Base-by-base conservation (phyloP, 2,113 vertebrate genomes). In the Megaceryle torquata region DNA sequence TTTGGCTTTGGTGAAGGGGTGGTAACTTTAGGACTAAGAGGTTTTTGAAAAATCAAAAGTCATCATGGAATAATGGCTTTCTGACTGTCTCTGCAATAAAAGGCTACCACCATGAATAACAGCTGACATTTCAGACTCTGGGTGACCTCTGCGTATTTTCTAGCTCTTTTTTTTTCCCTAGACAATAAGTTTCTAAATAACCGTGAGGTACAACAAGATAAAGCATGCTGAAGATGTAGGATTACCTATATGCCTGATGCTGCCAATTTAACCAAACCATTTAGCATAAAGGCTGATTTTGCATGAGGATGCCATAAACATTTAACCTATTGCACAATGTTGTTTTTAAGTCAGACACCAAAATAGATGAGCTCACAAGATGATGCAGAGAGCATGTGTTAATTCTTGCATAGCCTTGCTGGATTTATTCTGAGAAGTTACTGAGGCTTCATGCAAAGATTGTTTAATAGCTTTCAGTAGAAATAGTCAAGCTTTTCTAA, bases 401-500 rank as follows among this genome's bases (percentile, higher is more conserved):
- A 31, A 31, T 81, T 86, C 81, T 88, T 83, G 37, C 59, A n/a
- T 61, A 71, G 54, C 54, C 56, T 82, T 82, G 28, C 82, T 69
- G 61, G 28, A 41, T 82, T 96, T 93, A 70, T 89, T 77, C 39
- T 87, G 69, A 86, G 76, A 89, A 86, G 75, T 81, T 89, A 54
- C 82, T 44, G 64, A 77, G 48, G n/a, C 31, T 57, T 71, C 74
- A 83, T 77, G 54, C 64, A 79, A 83, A 93, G 44, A 41, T 56
- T 82, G 37, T 89, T 92, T 92, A 92, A 86, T 83, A 78, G 67
- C 67, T 61, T 51, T 75, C 65, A n/a, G 54, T 91, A 65, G 84
- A 94, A 95, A 82, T 33, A 89, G 33, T 41, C 69, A 63, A 72
- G 80, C 60, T 91, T 96, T 89, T 85, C 61, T 85, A 85, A 78